Evolutionary conservation across 2,113 vertebrate species (phyloP).

Genomic region (Petaurus breviceps): DNA sequence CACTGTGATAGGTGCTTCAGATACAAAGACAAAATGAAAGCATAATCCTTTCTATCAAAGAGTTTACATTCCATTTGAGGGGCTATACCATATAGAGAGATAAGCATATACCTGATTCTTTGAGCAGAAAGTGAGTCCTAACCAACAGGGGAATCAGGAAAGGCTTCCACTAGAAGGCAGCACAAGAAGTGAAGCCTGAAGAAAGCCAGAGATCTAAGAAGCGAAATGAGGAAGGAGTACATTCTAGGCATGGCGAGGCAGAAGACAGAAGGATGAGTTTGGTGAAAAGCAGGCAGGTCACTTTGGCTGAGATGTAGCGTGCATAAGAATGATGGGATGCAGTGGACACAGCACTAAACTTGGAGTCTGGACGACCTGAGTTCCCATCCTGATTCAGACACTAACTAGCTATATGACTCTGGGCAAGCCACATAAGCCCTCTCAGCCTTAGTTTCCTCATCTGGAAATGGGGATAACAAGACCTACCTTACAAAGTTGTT

Average conservation of each 20-base stretch:
- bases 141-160: neutral
- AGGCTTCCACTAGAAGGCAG: neutral
- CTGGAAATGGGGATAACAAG: neutral
- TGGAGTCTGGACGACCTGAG: neutral
- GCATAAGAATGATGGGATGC: no score
- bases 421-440: neutral
- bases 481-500: neutral
- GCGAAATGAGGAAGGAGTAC: no score
- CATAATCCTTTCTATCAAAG: no score
- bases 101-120: no score
- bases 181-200: neutral
- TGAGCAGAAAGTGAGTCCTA: neutral
- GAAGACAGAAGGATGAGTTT: no score
- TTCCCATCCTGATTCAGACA: neutral
- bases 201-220: neutral
- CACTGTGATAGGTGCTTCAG: no score
- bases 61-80: no score
- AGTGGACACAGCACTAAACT: fast-evolving
- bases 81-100: no score
- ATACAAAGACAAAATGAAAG: no score
- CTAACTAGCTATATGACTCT: neutral
- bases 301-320: no score
- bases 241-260: no score
- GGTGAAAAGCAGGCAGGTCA: no score
- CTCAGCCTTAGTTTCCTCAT: conserved; percentile 31